Evolutionary conservation across 2,888 invertebrate genomes (phyloP).

Genomic region (Xylota segnis): DNA sequence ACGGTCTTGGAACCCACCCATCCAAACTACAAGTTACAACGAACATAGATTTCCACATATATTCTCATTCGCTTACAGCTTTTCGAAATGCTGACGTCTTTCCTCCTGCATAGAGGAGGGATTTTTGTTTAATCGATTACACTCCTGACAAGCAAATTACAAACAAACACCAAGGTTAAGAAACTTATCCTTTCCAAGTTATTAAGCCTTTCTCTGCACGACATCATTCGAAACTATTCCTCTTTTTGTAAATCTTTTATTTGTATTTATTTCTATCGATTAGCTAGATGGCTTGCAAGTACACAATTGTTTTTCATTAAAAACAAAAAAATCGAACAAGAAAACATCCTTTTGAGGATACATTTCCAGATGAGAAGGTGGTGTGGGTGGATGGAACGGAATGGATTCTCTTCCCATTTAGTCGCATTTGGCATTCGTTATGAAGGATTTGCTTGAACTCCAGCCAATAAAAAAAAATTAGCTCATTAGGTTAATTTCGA

Average conservation of each 20-base stretch:
- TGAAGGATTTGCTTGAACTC: background rate
- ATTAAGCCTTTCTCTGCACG: conserved; percentile 22
- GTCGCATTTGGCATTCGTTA: background rate
- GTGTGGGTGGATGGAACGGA: conserved; percentile 12
- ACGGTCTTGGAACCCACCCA: no score
- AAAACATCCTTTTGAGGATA: background rate
- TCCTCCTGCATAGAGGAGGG: background rate
- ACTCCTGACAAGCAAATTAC: background rate
- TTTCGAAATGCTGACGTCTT: background rate
- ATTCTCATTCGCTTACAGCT: no score
- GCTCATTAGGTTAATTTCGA: background rate
- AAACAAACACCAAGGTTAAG: conserved; percentile 23
- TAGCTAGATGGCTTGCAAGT: background rate
- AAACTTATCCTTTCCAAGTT: conserved; percentile 9
- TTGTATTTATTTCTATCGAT: conserved; percentile 23
- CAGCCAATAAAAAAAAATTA: background rate
- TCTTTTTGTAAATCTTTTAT: conserved; percentile 10
- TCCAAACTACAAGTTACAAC: no score
- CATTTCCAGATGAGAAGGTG: background rate
- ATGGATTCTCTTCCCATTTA: background rate
- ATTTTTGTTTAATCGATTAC: conserved; percentile 39
- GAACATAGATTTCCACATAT: no score
- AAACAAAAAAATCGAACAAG: background rate
- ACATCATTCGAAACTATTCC: conserved; percentile 10
- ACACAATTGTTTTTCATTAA: background rate